These are phyloP conservation scores for Macropus fuliginosus DNA, from an alignment of 2,797 vertebrate genomes.

Conservation along the genomic window DNA sequence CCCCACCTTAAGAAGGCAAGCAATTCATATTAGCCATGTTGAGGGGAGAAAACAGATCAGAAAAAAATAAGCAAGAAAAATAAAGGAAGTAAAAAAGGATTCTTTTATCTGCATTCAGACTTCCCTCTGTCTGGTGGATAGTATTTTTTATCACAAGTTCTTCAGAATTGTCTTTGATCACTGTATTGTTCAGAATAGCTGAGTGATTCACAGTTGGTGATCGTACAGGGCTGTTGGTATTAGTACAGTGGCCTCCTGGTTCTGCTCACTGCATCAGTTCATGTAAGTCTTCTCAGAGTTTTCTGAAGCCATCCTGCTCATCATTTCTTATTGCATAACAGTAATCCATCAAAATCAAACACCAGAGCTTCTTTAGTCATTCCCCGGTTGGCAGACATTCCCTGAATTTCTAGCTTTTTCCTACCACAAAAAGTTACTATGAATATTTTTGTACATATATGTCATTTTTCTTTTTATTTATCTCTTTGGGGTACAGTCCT, in stretches of 20 bases:
- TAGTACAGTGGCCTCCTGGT: neutral
- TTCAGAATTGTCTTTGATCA: neutral
- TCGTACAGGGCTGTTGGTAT: neutral
- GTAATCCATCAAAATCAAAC: neutral
- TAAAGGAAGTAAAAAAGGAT: neutral
- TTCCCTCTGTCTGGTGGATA: neutral
- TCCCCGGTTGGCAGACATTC: neutral
- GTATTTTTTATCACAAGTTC: neutral
- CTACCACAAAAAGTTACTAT: neutral
- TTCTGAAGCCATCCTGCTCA: neutral
- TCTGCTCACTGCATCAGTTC: neutral
- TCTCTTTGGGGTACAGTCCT: neutral
- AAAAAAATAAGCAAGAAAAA: neutral
- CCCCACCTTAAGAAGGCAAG: no score
- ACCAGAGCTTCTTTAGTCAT: neutral
- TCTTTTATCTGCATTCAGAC: neutral
- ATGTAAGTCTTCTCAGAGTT: neutral
- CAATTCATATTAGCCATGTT: neutral
- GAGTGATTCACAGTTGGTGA: no score
- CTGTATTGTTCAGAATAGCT: neutral
- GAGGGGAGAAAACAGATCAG: neutral
- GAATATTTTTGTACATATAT: neutral
- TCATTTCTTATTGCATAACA: neutral
- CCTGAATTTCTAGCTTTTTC: neutral
- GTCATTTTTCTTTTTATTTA: neutral